Percentiles rank a stretch among this genome's conserved stretches.
These are phyloP conservation scores for Heliconius sara DNA, from an alignment of 2,888 invertebrate species.

Conservation along the genomic window DNA sequence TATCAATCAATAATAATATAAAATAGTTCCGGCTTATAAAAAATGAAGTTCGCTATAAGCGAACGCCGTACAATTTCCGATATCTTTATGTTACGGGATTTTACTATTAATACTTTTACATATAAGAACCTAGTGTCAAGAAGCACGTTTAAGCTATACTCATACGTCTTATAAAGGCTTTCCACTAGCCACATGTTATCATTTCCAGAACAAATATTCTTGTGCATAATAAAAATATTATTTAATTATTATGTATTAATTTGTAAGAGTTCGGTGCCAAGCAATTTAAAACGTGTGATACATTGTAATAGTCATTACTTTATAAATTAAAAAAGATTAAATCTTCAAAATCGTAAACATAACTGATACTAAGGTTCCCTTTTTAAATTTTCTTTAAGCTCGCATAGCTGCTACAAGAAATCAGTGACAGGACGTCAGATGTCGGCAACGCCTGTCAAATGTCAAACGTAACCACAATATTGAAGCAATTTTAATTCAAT, in stretches of 20 bases:
- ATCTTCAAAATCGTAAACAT: neutral
- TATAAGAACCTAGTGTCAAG: no score
- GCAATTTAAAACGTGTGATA: neutral
- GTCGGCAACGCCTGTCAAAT: constrained; percentile 81
- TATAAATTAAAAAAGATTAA: neutral
- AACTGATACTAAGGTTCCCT: neutral
- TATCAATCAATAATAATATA: constrained; percentile 27
- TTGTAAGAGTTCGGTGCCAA: neutral
- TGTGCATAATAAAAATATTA: no score
- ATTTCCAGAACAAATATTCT: no score
- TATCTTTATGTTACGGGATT: neutral
- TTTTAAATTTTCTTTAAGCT: constrained; percentile 44
- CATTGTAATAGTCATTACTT: neutral
- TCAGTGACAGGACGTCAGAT: constrained; percentile 59
- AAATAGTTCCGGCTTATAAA: constrained; percentile 2
- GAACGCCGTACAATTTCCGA: neutral
- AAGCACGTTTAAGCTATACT: no score
- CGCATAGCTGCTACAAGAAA: constrained; percentile 47
- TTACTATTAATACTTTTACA: no score
- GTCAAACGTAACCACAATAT: constrained; percentile 72
- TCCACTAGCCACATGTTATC: no score
- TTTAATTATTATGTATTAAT: neutral
- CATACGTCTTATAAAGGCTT: no score
- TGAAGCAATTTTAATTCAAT: constrained; percentile 81
- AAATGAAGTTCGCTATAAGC: neutral